phyloP scores from a whole-genome alignment of 1,140 invertebrate species.

The Aphelenchoides fujianensis region DNA sequence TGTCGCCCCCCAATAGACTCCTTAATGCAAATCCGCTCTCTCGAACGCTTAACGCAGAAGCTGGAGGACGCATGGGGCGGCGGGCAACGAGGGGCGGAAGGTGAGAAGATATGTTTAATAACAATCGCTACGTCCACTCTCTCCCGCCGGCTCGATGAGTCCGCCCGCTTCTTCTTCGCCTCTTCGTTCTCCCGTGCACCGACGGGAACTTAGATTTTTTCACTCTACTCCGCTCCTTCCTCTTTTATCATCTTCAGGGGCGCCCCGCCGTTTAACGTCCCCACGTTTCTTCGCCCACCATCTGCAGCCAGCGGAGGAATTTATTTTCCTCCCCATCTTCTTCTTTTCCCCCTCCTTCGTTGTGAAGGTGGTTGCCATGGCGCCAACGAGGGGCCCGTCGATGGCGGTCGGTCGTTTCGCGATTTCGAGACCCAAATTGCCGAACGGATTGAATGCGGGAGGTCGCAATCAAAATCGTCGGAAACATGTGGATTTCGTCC shows the following conservation, averaged over 20 bases:
- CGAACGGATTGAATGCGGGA: neutral
- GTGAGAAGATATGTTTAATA: slow-evolving; percentile 1
- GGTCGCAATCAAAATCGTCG: too few species aligned
- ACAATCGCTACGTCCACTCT: neutral
- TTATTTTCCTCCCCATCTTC: neutral
- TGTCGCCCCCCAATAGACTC: neutral
- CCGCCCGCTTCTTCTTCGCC: neutral
- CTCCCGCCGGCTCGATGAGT: neutral
- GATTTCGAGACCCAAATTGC: neutral
- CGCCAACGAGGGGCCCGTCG: neutral
- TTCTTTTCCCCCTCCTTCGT: too few species aligned
- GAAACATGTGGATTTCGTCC: too few species aligned
- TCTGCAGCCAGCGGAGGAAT: neutral
- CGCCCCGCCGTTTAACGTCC: neutral
- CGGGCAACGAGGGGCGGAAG: neutral
- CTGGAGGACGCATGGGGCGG: neutral
- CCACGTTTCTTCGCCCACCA: neutral
- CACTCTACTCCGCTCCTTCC: too few species aligned
- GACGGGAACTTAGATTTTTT: neutral
- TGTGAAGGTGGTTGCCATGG: neutral
- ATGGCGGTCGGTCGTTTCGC: neutral
- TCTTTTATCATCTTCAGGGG: neutral
- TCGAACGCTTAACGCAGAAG: neutral
- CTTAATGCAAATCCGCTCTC: neutral
- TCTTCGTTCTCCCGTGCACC: too few species aligned